A percentile compares a stretch with the other conserved stretches of the same genome.
Evolutionary conservation across 2,888 invertebrate genomes (phyloP).

Genomic region (Himalopsyche tibetana): DNA sequence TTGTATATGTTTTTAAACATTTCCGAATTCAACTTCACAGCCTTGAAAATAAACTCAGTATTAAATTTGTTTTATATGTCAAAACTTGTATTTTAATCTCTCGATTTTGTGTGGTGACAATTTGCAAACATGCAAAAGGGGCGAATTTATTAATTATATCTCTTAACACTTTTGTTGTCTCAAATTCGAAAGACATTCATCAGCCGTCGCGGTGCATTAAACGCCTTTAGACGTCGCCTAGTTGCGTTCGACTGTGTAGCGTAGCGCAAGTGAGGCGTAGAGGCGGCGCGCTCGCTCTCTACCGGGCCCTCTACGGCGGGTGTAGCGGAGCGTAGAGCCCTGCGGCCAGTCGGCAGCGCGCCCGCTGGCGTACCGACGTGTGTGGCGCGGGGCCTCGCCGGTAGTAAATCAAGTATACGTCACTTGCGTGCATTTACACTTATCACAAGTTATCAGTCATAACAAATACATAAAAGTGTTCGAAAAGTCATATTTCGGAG

Average conservation of each 20-base stretch:
- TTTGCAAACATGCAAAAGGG: not conserved
- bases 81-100: too few relatives aligned
- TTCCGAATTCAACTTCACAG: too few relatives aligned
- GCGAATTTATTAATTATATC: not conserved
- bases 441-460: not conserved
- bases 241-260: not conserved
- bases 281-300: conserved; percentile 53
- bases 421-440: conserved; percentile 31
- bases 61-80: too few relatives aligned
- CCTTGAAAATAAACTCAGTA: too few relatives aligned
- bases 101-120: too few relatives aligned
- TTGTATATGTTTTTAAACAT: too few relatives aligned
- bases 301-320: not conserved
- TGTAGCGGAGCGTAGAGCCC: conserved; percentile 33
- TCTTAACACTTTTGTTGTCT: not conserved
- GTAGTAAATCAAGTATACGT: conserved; percentile 22
- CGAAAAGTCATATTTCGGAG: not conserved
- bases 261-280: not conserved
- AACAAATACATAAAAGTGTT: conserved; percentile 1
- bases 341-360: conserved; percentile 62
- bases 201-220: not conserved
- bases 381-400: conserved; percentile 50
- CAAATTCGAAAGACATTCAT: not conserved
- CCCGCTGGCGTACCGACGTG: conserved; percentile 63
- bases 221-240: not conserved